Evolutionary conservation across 53 echinoderm and acorn worm species (phyloP), one percentile per base, ranked within the genome.

Genomic region (Apostichopus leukothele): DNA sequence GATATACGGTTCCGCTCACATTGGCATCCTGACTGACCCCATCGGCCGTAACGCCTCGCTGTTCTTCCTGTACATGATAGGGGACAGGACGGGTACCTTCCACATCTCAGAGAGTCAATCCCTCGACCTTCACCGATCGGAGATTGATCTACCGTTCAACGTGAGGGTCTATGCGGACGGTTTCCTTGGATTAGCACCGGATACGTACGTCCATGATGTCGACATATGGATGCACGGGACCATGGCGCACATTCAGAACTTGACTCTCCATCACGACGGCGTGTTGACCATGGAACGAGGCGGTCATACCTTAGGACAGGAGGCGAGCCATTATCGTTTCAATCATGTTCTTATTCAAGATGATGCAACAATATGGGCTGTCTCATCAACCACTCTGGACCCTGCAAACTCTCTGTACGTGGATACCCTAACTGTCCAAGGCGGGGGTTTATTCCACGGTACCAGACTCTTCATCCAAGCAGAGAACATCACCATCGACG

Each of bases 11-110:
- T 59, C 87, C 18, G 92, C 96, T 12, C 92, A 96, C 75, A 90
- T 93, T 51, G 96, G 94, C 3, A 86, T 96, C 39, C 88, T 96
- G 0, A 94, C 96, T 50, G 90, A 94, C 54, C 96, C 96, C 39
- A 93, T 94, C 3, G 91, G 90, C 55, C 79, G 86, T 21, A 88
- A 90, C 78, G 90, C 91, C 55, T 91, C 96, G 0, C 68, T 96
- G 50, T 94, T 94, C 81, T 96, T 96, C 90, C 76, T 94, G 77
- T 94, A 96, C 73, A 94, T 96, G 96, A 96, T 96, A 50, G 96
- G 96, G 6, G 96, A 96, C 86, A 89, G 96, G 20, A 90, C 93
- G 5, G 96, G 91, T 27, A 96, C 96, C 26, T 91, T 96, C 16
- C 96, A 96, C 60, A 92, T 96, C 39, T 94, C 94, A 0, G 83